phyloP scores from a whole-genome alignment of 2,888 invertebrate genomes.

The Thumatha senex region DNA sequence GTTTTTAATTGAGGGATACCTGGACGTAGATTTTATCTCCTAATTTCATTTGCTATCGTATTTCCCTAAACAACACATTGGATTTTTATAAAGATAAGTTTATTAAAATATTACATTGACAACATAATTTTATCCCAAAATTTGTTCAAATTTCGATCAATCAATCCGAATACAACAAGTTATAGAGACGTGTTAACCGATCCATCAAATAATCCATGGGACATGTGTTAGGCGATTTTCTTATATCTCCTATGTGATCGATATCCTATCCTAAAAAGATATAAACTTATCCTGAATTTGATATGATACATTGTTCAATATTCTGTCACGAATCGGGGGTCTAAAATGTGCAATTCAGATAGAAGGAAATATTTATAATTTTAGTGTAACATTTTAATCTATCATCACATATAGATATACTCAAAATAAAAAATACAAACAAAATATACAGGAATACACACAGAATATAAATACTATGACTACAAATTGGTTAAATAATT shows the following conservation, averaged over 20 bases:
- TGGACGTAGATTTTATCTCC: no score
- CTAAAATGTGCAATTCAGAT: slow-evolving; percentile 42
- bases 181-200: slow-evolving; percentile 25
- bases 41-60: slow-evolving; percentile 61
- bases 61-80: slow-evolving; percentile 28
- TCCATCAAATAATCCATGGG: slow-evolving; percentile 45
- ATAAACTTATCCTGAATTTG: slow-evolving; percentile 52
- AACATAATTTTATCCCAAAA: slow-evolving; percentile 1
- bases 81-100: no score
- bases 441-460: no score
- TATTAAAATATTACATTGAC: no score
- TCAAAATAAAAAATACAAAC: no score
- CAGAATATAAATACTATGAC: no score
- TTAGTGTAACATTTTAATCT: no score
- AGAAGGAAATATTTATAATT: background rate
- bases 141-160: slow-evolving; percentile 20
- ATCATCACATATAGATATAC: no score
- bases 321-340: slow-evolving; percentile 40
- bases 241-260: slow-evolving; percentile 45
- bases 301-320: slow-evolving; percentile 55
- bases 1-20: no score
- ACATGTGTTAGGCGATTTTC: slow-evolving; percentile 40
- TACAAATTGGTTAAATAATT: no score
- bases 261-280: slow-evolving; percentile 47
- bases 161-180: slow-evolving; percentile 28